Conservation (phyloP, 2,888 invertebrate species). For the Halictus quadricinctus region DNA sequence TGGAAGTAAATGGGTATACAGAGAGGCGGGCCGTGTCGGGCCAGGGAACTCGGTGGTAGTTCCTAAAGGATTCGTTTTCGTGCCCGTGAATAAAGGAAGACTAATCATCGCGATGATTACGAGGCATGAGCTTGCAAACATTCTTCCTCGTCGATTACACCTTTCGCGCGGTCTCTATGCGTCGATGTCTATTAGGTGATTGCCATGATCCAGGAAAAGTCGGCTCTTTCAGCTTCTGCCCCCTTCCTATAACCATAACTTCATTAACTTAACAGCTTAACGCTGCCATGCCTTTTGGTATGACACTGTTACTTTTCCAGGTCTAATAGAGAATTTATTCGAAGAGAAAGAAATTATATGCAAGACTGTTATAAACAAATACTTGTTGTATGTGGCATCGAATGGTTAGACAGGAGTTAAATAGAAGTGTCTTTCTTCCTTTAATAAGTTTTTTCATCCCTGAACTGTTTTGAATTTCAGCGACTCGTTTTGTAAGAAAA, state of each 20-base stretch:
- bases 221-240: background rate
- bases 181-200: background rate
- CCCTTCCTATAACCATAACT: background rate
- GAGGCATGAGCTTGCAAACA: constrained; percentile 68
- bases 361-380: background rate
- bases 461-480: too few relatives aligned
- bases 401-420: too few relatives aligned
- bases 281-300: background rate
- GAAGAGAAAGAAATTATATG: background rate
- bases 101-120: constrained; percentile 72
- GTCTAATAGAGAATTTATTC: background rate
- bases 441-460: too few relatives aligned
- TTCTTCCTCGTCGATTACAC: constrained; percentile 34
- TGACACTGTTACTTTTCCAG: background rate
- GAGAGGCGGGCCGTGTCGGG: constrained; percentile 42
- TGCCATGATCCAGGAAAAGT: background rate
- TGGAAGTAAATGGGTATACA: constrained; percentile 69
- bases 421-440: too few relatives aligned
- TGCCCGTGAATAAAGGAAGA: constrained; percentile 68
- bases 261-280: background rate
- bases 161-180: background rate
- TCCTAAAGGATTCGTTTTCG: constrained; percentile 68
- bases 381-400: background rate
- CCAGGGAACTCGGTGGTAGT: constrained; percentile 48
- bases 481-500: background rate